phyloP scores from a whole-genome alignment of 2,888 invertebrate species.

The Phortica okadai region DNA sequence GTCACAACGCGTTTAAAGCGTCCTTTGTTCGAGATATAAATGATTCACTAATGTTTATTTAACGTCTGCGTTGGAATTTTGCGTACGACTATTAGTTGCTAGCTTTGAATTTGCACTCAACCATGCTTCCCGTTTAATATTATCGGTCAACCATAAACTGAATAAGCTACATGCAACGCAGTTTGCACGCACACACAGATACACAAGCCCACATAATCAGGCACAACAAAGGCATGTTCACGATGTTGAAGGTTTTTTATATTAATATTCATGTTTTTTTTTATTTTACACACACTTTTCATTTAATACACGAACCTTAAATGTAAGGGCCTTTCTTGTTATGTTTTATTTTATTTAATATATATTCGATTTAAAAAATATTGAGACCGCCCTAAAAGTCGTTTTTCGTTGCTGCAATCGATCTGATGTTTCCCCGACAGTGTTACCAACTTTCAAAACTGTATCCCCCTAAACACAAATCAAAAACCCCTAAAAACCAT shows the following conservation, averaged over 20 bases:
- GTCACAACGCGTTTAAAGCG: not conserved
- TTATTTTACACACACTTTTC: no score
- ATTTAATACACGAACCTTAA: no score
- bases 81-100: not conserved
- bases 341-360: no score
- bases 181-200: not conserved
- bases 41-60: conserved; percentile 13
- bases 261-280: no score
- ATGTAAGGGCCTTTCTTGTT: no score
- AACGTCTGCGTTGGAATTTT: conserved; percentile 15
- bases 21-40: conserved; percentile 16
- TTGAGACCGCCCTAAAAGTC: no score
- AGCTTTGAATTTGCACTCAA: conserved; percentile 18
- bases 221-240: conserved; percentile 13
- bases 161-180: conserved; percentile 10
- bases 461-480: no score
- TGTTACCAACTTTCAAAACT: no score
- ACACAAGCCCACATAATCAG: not conserved
- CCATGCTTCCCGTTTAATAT: conserved; percentile 19
- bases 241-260: not conserved
- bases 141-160: conserved; percentile 21
- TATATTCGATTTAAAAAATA: no score
- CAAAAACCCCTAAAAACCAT: no score
- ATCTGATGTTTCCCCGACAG: no score
- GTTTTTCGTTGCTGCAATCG: no score